These are phyloP conservation scores for Cyanistes caeruleus DNA, from an alignment of 2,113 vertebrate genomes.

Conservation along the genomic window DNA sequence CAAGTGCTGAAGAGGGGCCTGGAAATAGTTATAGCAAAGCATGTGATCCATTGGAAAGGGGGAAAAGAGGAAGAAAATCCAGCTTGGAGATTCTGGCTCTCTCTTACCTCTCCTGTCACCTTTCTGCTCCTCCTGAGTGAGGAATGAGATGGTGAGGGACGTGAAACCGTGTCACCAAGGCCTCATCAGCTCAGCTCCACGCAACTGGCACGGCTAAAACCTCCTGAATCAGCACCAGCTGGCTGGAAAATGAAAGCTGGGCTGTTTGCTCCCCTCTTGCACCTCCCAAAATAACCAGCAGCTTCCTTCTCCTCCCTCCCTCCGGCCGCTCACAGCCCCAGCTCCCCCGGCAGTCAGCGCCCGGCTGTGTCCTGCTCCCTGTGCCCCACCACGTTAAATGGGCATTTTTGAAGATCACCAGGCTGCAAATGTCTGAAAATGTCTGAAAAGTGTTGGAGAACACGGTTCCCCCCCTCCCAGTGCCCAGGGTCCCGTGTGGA, in stretches of 20 bases:
- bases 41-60: not conserved
- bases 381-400: not conserved
- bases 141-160: not conserved
- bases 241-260: conserved; percentile 31
- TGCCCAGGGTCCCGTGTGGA: accelerated
- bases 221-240: conserved; percentile 54
- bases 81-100: not conserved
- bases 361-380: not conserved
- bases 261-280: not conserved
- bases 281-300: conserved; percentile 8
- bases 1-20: not conserved
- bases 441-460: not conserved
- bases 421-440: not conserved
- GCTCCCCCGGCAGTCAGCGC: not conserved
- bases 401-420: not conserved
- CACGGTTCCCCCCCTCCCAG: not conserved
- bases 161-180: not conserved
- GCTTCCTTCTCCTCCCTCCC: not conserved
- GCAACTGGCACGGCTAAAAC: not conserved
- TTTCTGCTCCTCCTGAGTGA: not conserved
- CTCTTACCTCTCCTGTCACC: not conserved
- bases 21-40: not conserved
- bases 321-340: not conserved
- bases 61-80: not conserved
- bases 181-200: not conserved